These are phyloP conservation scores for Spodoptera frugiperda DNA, from an alignment of 1,140 invertebrate genomes.

Conservation along the genomic window DNA sequence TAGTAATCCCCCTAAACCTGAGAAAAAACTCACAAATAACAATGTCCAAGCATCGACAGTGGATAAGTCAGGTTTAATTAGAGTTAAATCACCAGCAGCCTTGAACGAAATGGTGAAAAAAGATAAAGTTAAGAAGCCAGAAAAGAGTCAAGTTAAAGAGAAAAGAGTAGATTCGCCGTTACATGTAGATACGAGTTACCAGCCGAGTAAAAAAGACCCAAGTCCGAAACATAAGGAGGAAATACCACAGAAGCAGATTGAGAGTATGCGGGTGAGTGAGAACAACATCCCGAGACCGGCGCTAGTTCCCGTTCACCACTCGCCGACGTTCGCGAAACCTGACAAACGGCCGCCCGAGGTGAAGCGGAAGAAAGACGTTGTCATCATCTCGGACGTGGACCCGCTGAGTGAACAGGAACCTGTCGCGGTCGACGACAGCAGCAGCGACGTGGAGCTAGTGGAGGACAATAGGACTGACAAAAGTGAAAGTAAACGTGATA, in stretches of 20 bases:
- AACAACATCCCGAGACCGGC: slow-evolving; percentile 75
- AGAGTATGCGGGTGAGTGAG: slow-evolving; percentile 72
- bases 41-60: slow-evolving; percentile 52
- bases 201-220: slow-evolving; percentile 55
- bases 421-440: slow-evolving; percentile 75
- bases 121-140: slow-evolving; percentile 67
- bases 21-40: slow-evolving; percentile 56
- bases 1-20: slow-evolving; percentile 54
- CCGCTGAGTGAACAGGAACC: slow-evolving; percentile 68
- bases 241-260: slow-evolving; percentile 72
- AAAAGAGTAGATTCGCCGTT: slow-evolving; percentile 66
- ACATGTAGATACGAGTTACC: slow-evolving; percentile 71
- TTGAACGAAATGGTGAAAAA: slow-evolving; percentile 77
- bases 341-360: slow-evolving; percentile 76
- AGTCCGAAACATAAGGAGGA: slow-evolving; percentile 62
- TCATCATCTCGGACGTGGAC: slow-evolving; percentile 77
- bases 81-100: slow-evolving; percentile 76
- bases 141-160: slow-evolving; percentile 58
- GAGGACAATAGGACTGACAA: slow-evolving; percentile 70
- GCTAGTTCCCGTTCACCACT: slow-evolving; percentile 73
- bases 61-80: slow-evolving; percentile 64
- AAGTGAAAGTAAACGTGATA: slow-evolving; percentile 66
- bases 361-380: slow-evolving; percentile 77
- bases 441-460: slow-evolving; percentile 79
- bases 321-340: slow-evolving; percentile 78